Percentiles rank a stretch among this genome's conserved stretches.
Evolutionary conservation across 2,797 vertebrate genomes (phyloP).

Genomic region (Balearica regulorum): DNA sequence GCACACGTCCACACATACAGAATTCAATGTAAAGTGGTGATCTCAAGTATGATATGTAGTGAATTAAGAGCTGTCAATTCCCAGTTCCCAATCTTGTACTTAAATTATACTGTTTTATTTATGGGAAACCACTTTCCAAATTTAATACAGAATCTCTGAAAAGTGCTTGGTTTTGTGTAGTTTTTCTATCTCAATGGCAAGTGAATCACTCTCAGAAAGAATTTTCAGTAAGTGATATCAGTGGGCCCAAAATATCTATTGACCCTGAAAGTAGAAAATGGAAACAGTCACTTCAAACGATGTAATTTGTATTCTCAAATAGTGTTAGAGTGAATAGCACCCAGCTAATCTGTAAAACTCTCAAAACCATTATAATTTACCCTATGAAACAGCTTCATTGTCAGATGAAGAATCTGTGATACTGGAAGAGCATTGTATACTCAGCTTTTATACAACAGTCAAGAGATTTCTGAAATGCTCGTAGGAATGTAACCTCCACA

Average conservation of each 20-base stretch:
- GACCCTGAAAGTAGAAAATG: slow-evolving; percentile 52
- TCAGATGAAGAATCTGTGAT: slow-evolving; percentile 5
- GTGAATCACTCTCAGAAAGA: slow-evolving; percentile 4
- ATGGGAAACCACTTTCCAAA: not conserved
- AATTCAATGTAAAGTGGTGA: not conserved
- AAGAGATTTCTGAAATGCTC: slow-evolving; percentile 31
- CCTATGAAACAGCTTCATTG: slow-evolving; percentile 22
- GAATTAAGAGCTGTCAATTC: not conserved
- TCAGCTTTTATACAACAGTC: not conserved
- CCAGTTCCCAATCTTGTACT: not conserved
- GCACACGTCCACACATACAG: not conserved
- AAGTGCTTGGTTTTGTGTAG: not conserved
- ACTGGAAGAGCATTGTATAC: not conserved
- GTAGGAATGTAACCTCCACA: not conserved
- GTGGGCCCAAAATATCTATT: slow-evolving; percentile 44
- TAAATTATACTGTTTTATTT: not conserved
- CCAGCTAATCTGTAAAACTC: slow-evolving; percentile 35
- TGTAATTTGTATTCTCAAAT: slow-evolving; percentile 29
- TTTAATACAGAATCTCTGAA: not conserved
- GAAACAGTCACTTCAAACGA: slow-evolving; percentile 10
- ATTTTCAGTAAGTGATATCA: slow-evolving; percentile 54
- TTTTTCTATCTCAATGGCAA: slow-evolving; percentile 7
- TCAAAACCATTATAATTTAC: slow-evolving; percentile 42
- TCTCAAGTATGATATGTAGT: not conserved
- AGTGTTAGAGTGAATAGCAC: slow-evolving; percentile 2